Percentiles rank a stretch among this genome's conserved stretches.
Conservation (phyloP, 2,888 invertebrate species). For the Atrina japonica region DNA sequence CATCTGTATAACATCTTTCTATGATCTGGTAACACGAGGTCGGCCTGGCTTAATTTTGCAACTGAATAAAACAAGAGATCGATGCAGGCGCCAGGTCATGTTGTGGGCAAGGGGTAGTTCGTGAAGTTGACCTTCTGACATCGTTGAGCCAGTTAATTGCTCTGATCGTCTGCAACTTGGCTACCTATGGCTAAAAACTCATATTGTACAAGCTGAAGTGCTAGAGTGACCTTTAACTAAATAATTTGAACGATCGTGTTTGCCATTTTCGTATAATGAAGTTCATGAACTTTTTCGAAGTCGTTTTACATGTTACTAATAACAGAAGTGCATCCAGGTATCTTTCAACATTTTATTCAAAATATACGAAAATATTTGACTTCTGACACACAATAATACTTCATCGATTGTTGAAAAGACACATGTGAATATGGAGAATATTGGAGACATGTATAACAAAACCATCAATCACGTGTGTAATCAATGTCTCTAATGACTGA, state of each 20-base stretch:
- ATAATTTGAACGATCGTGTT: slow-evolving; percentile 13
- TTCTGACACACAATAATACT: too few species aligned
- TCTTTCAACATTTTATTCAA: slow-evolving; percentile 16
- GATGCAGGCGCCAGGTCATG: slow-evolving; percentile 5
- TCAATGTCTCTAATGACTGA: too few species aligned
- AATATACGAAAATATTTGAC: slow-evolving; percentile 10
- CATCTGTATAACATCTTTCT: too few species aligned
- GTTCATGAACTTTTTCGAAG: slow-evolving; percentile 28
- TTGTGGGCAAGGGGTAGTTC: slow-evolving; percentile 22
- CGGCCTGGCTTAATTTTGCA: slow-evolving; percentile 23
- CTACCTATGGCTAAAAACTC: slow-evolving; percentile 25
- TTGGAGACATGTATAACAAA: too few species aligned
- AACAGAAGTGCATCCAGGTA: neutral
- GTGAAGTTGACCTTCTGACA: slow-evolving; percentile 18
- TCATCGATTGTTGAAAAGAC: too few species aligned
- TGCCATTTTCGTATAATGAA: slow-evolving; percentile 10
- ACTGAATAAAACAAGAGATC: slow-evolving; percentile 17
- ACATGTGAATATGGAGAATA: too few species aligned
- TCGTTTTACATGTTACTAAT: neutral
- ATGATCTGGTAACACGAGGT: slow-evolving; percentile 1
- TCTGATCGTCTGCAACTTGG: slow-evolving; percentile 26
- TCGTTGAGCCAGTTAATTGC: slow-evolving; percentile 21
- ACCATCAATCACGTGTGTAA: too few species aligned
- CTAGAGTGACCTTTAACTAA: slow-evolving; percentile 15
- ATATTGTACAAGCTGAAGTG: slow-evolving; percentile 14